Percentiles rank a stretch among this genome's conserved stretches.
Evolutionary conservation across 1,140 invertebrate species (phyloP).

Genomic region (Tetragnatha versicolor): DNA sequence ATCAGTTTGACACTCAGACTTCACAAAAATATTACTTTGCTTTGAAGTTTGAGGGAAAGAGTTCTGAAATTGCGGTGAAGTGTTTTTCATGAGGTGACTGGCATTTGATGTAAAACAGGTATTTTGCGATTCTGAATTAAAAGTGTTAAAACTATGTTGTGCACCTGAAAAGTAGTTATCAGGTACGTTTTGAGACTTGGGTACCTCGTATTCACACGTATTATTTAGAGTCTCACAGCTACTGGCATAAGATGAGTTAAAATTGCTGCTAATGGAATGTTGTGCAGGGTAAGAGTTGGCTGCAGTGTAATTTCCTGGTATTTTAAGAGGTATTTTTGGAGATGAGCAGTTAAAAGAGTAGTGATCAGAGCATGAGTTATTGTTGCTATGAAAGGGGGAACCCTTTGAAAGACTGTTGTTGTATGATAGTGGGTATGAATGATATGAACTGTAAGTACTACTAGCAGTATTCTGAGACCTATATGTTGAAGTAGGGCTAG

Average conservation of each 20-base stretch:
- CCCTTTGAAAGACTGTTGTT: neutral
- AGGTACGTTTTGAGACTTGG: constrained; percentile 1
- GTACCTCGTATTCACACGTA: constrained; percentile 5
- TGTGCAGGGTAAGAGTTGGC: constrained; percentile 9
- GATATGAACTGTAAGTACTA: neutral
- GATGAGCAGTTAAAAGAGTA: neutral
- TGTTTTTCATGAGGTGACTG: neutral
- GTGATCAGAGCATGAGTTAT: constrained; percentile 2
- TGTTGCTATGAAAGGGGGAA: constrained; percentile 16
- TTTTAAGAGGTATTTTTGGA: constrained; percentile 28
- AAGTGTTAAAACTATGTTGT: constrained; percentile 7
- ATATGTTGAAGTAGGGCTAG: neutral
- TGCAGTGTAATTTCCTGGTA: constrained; percentile 36
- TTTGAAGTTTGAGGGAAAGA: neutral
- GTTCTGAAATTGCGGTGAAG: constrained; percentile 20
- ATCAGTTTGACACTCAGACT: neutral
- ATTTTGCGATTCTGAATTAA: neutral
- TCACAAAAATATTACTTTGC: constrained; percentile 14
- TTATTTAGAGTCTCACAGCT: constrained; percentile 8
- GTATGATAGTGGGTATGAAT: neutral
- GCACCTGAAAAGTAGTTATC: neutral
- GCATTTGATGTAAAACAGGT: neutral
- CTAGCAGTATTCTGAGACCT: neutral
- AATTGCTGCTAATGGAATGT: neutral
- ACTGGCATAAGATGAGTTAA: constrained; percentile 23